Evolutionary conservation across 2,888 invertebrate species (phyloP), one percentile per base, ranked within the genome.

Genomic region (Pammene aurita): DNA sequence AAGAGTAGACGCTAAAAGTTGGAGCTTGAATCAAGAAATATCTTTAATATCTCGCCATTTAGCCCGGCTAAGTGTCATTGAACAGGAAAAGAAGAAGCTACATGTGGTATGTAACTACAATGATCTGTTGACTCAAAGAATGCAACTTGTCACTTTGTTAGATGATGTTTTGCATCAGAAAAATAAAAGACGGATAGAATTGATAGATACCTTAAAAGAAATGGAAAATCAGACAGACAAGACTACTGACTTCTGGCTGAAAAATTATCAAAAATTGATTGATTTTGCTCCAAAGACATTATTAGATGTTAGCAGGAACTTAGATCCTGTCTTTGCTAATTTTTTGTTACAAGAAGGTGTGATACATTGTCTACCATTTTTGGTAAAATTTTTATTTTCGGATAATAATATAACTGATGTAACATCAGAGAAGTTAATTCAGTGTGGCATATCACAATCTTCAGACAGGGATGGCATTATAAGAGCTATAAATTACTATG

Each of bases 221-320:
- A 95, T 97, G 93, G 97, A 97, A 85, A 89, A 75, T 74, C 89
- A 93, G 74, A 91, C 87, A 70, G 88, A 89, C 74, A 87, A 83
- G 61, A 85, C 90, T 1, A 88, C 93, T 75, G 94, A 95, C 79
- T 96, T 95, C 83, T 96, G 96, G 96, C 86, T 96, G 73, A 93
- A 94, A 79, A 97, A 97, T 84, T 98, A 97, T 84, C 97, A 98
- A 84, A 94, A 95, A 74, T 87, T 98, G 54, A 92, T 97, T 81
- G 96, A 97, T 81, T 94, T 94, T 38, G 94, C 95, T 75, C 97
- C 97, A 34, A 94, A 93, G 77, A 94, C 94, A 60, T 87, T 96
- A 72, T 85, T 95, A 41, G 93, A 94, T 78, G 91, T 94, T 65
- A 93, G 94, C 71, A 93, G 93, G 72, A 90, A 93, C 75, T 88